Conservation (phyloP, 1,140 invertebrate genomes). For the Andrena cerasifolii region DNA sequence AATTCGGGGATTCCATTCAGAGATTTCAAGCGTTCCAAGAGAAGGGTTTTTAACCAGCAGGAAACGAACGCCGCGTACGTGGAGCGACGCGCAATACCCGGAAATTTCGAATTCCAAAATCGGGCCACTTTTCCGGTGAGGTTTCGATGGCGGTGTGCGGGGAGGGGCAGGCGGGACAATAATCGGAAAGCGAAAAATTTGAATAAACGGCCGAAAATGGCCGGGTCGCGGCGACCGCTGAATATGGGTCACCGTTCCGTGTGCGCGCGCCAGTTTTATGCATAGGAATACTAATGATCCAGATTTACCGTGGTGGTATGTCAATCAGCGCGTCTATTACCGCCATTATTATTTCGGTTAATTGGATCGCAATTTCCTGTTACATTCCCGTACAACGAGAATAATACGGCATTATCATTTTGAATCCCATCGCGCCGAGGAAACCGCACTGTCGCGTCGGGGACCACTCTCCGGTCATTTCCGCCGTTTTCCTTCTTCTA, state of each 20-base stretch:
- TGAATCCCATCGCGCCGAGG: conserved; percentile 5
- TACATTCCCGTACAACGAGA: conserved; percentile 26
- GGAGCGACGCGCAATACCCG: conserved; percentile 8
- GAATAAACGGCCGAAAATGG: conserved; percentile 31
- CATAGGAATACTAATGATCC: conserved; percentile 34
- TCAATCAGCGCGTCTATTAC: conserved; percentile 49
- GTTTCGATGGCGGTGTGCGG: not conserved
- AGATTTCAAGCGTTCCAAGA: not conserved
- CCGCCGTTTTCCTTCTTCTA: not conserved
- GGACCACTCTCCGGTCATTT: not conserved
- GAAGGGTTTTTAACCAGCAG: not conserved
- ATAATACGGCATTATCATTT: conserved; percentile 47
- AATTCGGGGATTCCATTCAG: not conserved
- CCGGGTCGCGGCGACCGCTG: not conserved
- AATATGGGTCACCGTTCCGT: not conserved
- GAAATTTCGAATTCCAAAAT: conserved; percentile 37
- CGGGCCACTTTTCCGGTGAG: conserved; percentile 7
- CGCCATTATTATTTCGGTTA: conserved; percentile 55
- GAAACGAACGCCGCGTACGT: conserved; percentile 14
- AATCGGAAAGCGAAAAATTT: conserved; percentile 44
- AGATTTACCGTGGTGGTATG: conserved; percentile 38
- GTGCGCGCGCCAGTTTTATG: conserved; percentile 1
- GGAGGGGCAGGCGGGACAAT: conserved; percentile 11
- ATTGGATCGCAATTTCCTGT: conserved; percentile 55
- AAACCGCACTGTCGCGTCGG: conserved; percentile 32